phyloP scores from a whole-genome alignment of 2,888 invertebrate genomes.

The Sclerodermus sp. region DNA sequence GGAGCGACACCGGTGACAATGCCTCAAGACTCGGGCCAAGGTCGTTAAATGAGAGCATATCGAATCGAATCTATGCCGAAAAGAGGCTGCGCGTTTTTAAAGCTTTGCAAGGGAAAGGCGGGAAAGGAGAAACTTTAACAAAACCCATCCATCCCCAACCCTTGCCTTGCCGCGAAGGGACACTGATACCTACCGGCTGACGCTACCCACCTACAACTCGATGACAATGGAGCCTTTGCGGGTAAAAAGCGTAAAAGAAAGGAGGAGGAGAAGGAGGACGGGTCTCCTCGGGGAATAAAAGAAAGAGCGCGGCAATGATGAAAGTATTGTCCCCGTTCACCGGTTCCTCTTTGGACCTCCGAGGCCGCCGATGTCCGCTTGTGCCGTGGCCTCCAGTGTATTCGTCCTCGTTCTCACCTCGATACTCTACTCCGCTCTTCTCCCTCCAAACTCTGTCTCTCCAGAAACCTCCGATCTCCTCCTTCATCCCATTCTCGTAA shows the following conservation, averaged over 20 bases:
- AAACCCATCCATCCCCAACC: slow-evolving; percentile 37
- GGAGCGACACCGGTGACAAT: too few species aligned
- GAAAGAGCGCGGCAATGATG: slow-evolving; percentile 57
- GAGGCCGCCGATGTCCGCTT: slow-evolving; percentile 27
- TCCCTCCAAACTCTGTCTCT: slow-evolving; percentile 1
- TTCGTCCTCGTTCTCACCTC: not conserved
- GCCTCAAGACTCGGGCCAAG: too few species aligned
- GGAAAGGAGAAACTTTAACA: slow-evolving; percentile 34
- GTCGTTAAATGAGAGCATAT: too few species aligned
- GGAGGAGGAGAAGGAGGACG: slow-evolving; percentile 19
- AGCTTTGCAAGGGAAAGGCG: slow-evolving; percentile 14
- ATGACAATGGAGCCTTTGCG: slow-evolving; percentile 56
- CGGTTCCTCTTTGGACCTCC: slow-evolving; percentile 35
- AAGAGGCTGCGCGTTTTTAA: slow-evolving; percentile 22
- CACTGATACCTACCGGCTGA: slow-evolving; percentile 49
- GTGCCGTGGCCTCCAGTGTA: not conserved
- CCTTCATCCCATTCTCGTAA: too few species aligned
- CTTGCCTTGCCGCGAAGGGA: slow-evolving; percentile 32
- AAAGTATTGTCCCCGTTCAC: slow-evolving; percentile 56
- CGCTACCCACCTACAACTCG: slow-evolving; percentile 46
- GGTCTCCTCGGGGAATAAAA: slow-evolving; percentile 42
- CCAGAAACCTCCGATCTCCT: slow-evolving; percentile 1
- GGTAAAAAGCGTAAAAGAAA: slow-evolving; percentile 50
- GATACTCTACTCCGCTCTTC: not conserved
- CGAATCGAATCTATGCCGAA: too few species aligned